Evolutionary conservation across 1,140 invertebrate species (phyloP), one percentile per base, ranked within the genome.

Genomic region (Gonioctena quinquepunctata): DNA sequence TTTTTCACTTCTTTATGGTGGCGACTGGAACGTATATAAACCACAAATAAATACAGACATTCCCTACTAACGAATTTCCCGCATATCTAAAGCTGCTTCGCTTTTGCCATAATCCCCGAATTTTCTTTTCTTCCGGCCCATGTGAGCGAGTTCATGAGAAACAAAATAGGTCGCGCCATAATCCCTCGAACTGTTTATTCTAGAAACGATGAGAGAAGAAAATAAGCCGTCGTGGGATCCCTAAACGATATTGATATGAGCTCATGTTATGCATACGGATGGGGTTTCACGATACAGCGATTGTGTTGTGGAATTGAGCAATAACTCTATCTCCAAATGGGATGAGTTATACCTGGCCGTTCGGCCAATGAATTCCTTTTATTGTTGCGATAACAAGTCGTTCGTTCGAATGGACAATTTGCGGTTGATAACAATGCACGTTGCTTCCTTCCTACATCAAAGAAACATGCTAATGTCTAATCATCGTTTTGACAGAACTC

Each of bases 181-280:
- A 42, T 13, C 16, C 33, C 33, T 42, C 16, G 16, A 42, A 42
- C 33, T 42, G 33, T 42, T 42, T 42, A 42, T 42, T 42, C 33
- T n/a, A 4, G 33, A 42, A 42, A 42, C 33, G 33, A 42, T 42
- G 42, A 33, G 27, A 42, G 18, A 25, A 48, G 22, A 57, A 61
- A 57, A 33, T 57, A 67, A 57, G 56, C 52, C 49, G 23, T 49
- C 66, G 48, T 26, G 49, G 25, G 60, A 16, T 26, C n/a, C 25
- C 21, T 61, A 42, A 42, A 25, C 66, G 60, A 13, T 61, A 60
- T 61, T 68, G 57, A 54, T 54, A 59, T 67, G 66, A 33, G 57
- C 52, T 26, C 19, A 16, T 67, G 54, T 66, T 26, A 27, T 48
- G 21, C 21, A 54, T 50, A 66, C 64, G 25, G 18, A 66, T 67